phyloP scores from a whole-genome alignment of 2,797 vertebrate species.

The Protonibea diacanthus region DNA sequence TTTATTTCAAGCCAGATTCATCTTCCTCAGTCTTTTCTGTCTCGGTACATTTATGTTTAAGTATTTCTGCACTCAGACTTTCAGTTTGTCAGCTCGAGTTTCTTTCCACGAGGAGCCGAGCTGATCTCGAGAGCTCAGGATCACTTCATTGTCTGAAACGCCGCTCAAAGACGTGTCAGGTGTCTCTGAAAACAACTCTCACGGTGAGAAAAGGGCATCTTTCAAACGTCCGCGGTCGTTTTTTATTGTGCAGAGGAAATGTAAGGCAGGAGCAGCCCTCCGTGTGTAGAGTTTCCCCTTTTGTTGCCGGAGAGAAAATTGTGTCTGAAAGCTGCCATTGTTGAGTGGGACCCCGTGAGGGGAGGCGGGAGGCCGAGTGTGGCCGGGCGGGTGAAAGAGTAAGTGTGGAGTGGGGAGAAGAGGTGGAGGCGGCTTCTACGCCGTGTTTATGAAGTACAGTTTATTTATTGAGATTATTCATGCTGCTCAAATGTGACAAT shows the following conservation, averaged over 20 bases:
- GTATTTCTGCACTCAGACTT: background rate
- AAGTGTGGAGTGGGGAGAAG: too few relatives aligned
- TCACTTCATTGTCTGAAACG: background rate
- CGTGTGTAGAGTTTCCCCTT: slow-evolving; percentile 74
- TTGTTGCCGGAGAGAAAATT: slow-evolving; percentile 71
- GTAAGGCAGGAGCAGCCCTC: slow-evolving; percentile 41
- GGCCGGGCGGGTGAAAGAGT: too few relatives aligned
- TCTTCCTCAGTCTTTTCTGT: background rate
- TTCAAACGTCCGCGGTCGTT: slow-evolving; percentile 24
- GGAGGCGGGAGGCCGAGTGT: background rate
- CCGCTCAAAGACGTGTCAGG: slow-evolving; percentile 12
- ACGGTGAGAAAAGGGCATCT: slow-evolving; percentile 23
- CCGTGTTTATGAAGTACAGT: too few relatives aligned
- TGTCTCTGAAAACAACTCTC: slow-evolving; percentile 34
- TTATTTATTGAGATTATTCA: too few relatives aligned
- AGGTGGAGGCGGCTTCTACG: too few relatives aligned
- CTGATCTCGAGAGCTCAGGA: background rate
- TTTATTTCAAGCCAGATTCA: background rate
- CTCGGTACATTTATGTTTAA: background rate
- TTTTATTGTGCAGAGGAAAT: slow-evolving; percentile 50
- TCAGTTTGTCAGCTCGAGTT: background rate
- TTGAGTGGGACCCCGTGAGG: slow-evolving; percentile 59
- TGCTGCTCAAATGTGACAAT: background rate
- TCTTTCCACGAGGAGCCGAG: background rate
- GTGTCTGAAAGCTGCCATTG: slow-evolving; percentile 78